Percentiles rank a stretch among this genome's conserved stretches.
Conservation (phyloP, 2,113 vertebrate species). For the Prionailurus bengalensis region DNA sequence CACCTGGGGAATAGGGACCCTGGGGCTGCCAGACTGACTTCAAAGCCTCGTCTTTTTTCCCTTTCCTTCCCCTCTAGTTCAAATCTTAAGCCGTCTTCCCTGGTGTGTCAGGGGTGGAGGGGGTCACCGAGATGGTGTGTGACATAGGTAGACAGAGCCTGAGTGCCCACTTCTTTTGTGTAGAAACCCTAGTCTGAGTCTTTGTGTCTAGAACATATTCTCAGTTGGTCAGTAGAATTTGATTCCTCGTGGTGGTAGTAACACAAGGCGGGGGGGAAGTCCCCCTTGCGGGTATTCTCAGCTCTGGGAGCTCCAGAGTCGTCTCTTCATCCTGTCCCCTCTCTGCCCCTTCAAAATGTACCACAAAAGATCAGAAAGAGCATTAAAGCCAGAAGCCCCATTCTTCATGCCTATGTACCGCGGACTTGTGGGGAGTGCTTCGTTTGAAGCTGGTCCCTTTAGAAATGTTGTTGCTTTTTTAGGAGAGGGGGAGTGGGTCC, state of each 20-base stretch:
- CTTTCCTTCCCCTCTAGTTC: background rate
- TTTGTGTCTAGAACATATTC: conserved; percentile 65
- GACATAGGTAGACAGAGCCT: background rate
- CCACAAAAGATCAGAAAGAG: conserved; percentile 33
- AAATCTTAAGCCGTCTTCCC: conserved; percentile 16
- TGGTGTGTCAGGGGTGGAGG: background rate
- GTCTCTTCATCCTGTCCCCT: background rate
- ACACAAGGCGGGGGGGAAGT: background rate
- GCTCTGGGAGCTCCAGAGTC: conserved; percentile 27
- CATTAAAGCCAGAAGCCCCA: conserved; percentile 28
- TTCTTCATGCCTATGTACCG: background rate
- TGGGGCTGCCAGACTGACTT: background rate
- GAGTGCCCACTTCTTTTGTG: conserved; percentile 68
- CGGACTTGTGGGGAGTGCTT: background rate
- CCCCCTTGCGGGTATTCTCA: background rate
- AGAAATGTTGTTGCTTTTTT: conserved; percentile 55
- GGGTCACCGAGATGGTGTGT: background rate
- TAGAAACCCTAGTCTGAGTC: conserved; percentile 15
- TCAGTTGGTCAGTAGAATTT: background rate
- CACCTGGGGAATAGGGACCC: conserved; percentile 65
- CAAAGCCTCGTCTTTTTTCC: conserved; percentile 37
- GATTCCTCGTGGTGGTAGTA: background rate
- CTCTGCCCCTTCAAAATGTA: conserved; percentile 26
- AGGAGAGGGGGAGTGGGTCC: background rate
- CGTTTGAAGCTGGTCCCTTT: conserved; percentile 16